Base-by-base conservation (phyloP, 2,888 invertebrate genomes). In the Synanthedon vespiformis region DNA sequence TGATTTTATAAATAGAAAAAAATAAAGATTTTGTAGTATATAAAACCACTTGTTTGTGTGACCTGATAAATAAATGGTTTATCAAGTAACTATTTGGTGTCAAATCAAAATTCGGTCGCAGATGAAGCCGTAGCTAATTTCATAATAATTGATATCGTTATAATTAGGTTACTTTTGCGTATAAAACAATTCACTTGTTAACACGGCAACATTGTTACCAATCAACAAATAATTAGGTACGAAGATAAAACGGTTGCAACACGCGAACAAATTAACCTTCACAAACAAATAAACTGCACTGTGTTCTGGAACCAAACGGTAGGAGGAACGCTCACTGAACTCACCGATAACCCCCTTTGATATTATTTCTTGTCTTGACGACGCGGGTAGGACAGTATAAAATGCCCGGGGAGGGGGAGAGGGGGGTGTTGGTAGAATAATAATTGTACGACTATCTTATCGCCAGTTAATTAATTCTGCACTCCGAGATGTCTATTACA, bases 401-500 rank as follows among this genome's bases (percentile, higher is more conserved):
- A 48, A 12, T 13, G 22, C 11, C 22, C 48, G 34, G 34, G 8
- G 34, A 11, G 6, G 4, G 48, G 16, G 48, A 10, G 12, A 11
- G 22, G 10, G 22, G 48, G 48, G 10, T 13, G 44, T 49, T 52
- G 56, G 60, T 60, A 57, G 64, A 77, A 77, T 81, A 80, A 84
- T 83, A 80, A 80, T 76, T 72, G 63, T 22, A 5, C 68, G 65
- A 55, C 56, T 55, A 62, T 67, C 71, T 80, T 82, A 81, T 80
- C 81, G 66, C 57, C 55, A 55, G 60, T 70, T 76, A 80, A 80
- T 83, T 80, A 78, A 80, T 80, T 80, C 69, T 61, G 64, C 61
- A 61, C 53, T 53, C 55, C 58, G 57, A 16, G 52, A 54, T 54
- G 53, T 52, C 58, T 58, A 57, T n/a, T 50, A 53, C 54, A 48